These are phyloP conservation scores for Chaenocephalus aceratus DNA, from an alignment of 2,113 vertebrate genomes.

Conservation along the genomic window DNA sequence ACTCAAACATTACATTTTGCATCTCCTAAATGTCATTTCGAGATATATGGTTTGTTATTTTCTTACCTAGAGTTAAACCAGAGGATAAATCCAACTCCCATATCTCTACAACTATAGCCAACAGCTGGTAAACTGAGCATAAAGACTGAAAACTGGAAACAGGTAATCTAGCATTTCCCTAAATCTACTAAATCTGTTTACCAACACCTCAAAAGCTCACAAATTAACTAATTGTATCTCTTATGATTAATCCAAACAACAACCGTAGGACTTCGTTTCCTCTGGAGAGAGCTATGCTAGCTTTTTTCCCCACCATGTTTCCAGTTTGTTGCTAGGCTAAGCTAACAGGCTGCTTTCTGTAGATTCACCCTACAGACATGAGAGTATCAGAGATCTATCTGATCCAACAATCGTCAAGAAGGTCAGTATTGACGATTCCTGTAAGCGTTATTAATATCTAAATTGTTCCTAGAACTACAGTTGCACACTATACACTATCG, in stretches of 20 bases:
- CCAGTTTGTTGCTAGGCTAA: background rate
- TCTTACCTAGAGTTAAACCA: background rate
- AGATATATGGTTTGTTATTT: background rate
- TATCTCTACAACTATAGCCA: background rate
- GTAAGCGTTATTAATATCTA: background rate
- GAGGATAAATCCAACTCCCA: background rate
- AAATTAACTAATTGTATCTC: too few relatives aligned
- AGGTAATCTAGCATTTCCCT: background rate
- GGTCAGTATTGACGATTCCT: background rate
- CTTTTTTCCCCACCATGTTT: background rate
- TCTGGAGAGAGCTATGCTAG: too few relatives aligned
- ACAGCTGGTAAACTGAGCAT: background rate
- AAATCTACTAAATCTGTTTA: background rate
- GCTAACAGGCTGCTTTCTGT: background rate
- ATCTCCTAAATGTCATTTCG: slow-evolving; percentile 15
- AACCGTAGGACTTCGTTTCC: too few relatives aligned
- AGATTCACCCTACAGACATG: background rate
- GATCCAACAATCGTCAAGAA: background rate
- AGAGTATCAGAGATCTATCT: background rate
- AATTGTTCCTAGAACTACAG: background rate
- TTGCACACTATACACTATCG: background rate
- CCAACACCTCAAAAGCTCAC: background rate
- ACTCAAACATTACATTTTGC: background rate
- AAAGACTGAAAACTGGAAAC: background rate
- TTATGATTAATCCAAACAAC: too few relatives aligned